Percentiles rank a stretch among this genome's conserved stretches.
Evolutionary conservation across 2,797 vertebrate genomes (phyloP).

Genomic region (Fundulus diaphanus): DNA sequence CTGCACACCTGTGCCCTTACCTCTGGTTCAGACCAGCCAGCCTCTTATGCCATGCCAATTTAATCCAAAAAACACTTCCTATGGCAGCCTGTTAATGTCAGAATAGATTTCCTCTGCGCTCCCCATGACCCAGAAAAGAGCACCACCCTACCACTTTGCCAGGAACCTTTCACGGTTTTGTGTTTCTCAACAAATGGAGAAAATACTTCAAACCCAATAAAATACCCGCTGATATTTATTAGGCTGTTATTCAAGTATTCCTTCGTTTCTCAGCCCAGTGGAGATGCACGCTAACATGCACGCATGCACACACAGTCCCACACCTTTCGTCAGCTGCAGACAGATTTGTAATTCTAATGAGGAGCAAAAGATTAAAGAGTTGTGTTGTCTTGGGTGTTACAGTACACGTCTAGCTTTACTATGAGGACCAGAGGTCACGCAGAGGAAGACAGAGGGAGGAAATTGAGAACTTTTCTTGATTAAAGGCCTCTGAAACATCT

Average conservation of each 20-base stretch:
- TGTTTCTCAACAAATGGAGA: conserved; percentile 83
- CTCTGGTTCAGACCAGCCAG: conserved; percentile 44
- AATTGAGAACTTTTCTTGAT: conserved; percentile 84
- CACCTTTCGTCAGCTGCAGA: conserved; percentile 63
- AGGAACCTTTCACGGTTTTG: conserved; percentile 82
- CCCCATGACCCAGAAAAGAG: conserved; percentile 81
- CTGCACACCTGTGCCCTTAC: conserved; percentile 49
- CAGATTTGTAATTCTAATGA: conserved; percentile 85
- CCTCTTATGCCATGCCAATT: conserved; percentile 78
- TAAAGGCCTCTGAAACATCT: conserved; percentile 82
- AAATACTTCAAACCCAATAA: conserved; percentile 87
- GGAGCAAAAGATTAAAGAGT: conserved; percentile 81
- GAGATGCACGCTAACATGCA: conserved; percentile 47
- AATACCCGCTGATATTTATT: conserved; percentile 83
- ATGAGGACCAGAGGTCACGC: conserved; percentile 74
- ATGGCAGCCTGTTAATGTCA: conserved; percentile 87
- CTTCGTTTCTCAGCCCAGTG: conserved; percentile 59
- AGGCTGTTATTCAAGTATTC: conserved; percentile 83
- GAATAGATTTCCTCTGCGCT: conserved; percentile 82
- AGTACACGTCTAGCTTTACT: conserved; percentile 77
- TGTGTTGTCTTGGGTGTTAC: conserved; percentile 75
- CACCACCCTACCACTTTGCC: conserved; percentile 83
- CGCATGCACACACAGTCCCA: conserved; percentile 44
- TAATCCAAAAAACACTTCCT: conserved; percentile 88
- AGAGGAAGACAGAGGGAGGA: conserved; percentile 74